These are phyloP conservation scores for Rallus crepitans DNA, from an alignment of 2,797 vertebrate species.

Conservation along the genomic window DNA sequence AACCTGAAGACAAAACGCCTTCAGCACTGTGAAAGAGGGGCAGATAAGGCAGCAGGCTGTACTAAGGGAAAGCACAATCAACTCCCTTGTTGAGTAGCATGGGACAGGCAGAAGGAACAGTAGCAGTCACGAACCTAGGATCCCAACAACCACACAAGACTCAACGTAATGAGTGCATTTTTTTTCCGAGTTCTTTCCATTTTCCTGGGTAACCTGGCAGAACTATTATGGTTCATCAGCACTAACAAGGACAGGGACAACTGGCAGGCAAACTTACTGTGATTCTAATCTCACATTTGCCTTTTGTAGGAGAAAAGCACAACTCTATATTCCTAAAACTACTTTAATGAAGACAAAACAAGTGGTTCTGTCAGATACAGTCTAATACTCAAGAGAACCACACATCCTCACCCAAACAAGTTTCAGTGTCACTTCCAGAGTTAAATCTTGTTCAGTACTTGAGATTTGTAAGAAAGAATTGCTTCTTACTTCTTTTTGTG, in stretches of 20 bases:
- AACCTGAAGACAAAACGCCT: background rate
- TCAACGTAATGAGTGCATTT: too few relatives aligned
- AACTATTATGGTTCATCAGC: background rate
- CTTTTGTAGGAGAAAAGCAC: background rate
- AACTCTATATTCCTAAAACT: background rate
- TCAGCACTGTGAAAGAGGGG: background rate
- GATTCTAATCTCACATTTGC: background rate
- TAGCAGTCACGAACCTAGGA: accelerated
- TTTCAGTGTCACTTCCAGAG: background rate
- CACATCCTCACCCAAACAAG: background rate
- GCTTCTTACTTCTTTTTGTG: constrained; percentile 82
- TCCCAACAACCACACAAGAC: background rate
- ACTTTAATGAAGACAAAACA: background rate
- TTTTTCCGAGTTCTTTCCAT: background rate
- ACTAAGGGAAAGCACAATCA: background rate
- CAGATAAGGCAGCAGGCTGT: background rate
- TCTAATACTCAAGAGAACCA: accelerated
- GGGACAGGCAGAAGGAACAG: background rate
- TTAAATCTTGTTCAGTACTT: too few relatives aligned
- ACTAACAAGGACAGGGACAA: accelerated
- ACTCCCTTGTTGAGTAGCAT: background rate
- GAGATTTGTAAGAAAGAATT: background rate
- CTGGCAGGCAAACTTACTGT: accelerated
- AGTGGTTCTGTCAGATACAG: background rate
- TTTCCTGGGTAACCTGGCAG: background rate